These are phyloP conservation scores for Mus spretus DNA, from an alignment of 2,797 vertebrate genomes.

Conservation along the genomic window DNA sequence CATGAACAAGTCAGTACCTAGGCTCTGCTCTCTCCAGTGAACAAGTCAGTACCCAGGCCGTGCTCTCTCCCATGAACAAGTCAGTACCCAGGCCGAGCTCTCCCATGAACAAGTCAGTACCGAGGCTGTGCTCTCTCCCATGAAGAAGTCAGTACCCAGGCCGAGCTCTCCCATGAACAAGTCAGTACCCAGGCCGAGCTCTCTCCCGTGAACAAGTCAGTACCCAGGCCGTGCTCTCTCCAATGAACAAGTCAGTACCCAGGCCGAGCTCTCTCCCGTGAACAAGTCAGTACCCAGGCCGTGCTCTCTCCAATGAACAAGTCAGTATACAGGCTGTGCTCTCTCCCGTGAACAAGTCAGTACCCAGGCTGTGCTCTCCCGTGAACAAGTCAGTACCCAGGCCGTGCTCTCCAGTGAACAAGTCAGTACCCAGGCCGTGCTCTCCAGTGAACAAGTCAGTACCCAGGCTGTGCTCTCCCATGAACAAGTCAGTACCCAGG, in stretches of 20 bases:
- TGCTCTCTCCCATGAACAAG: conserved; percentile 34
- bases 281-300: too few species aligned
- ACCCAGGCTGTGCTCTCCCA: not conserved
- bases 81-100: not conserved
- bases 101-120: conserved; percentile 40
- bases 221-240: not conserved
- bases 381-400: conserved; percentile 42
- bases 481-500: conserved; percentile 42
- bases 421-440: not conserved
- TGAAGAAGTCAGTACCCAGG: conserved; percentile 42
- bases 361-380: not conserved
- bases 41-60: conserved; percentile 31
- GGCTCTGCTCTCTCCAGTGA: not conserved
- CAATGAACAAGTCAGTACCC: conserved; percentile 43
- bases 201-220: conserved; percentile 49
- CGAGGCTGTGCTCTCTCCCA: not conserved
- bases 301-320: too few species aligned
- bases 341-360: conserved; percentile 50
- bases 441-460: conserved; percentile 47
- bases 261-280: too few species aligned
- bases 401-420: not conserved
- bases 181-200: not conserved
- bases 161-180: conserved; percentile 8
- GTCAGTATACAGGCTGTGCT: not conserved
- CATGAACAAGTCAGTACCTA: conserved; percentile 40